Evolutionary conservation across 1,140 invertebrate genomes (phyloP), one percentile per base, ranked within the genome.

Genomic region (Spodoptera frugiperda): DNA sequence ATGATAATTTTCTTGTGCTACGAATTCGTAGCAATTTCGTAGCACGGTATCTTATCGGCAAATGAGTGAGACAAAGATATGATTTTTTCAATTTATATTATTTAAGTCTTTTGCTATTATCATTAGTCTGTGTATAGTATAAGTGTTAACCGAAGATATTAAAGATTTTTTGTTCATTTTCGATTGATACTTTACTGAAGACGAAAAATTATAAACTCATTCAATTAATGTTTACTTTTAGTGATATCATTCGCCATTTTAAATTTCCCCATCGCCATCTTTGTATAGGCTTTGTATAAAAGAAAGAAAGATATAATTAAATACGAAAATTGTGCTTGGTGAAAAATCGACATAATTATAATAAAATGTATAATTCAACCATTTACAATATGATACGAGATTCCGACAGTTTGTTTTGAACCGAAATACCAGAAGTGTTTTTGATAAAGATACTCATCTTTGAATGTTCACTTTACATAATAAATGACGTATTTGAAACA

Each of bases 11-110:
- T 33, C 65, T 21, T 8, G 46, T 48, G 67, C 67, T 71, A 71
- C 67, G 67, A 17, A 6, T 4, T 51, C 67, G 67, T 71, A 71
- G 67, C 67, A 54, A n/a, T 71, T 55, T 71, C 67, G 67, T 71
- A 71, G 67, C 12, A 14, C n/a, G n/a, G 25, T 39, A 61, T 61
- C n/a, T 61, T 9, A 33, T 61, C 33, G 25, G 25, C 30, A 14
- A 39, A 8, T 15, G 4, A 3, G n/a, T 39, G 39, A 17, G 57
- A 61, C 39, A 39, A 61, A 11, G 15, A 10, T 15, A 1, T 39
- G n/a, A n/a, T 61, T 61, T 14, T 61, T 39, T 30, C 5, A 59
- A 59, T 33, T 39, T 15, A 59, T 59, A n/a, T n/a, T n/a, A n/a
- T 10, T 61, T 39, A 61, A 25, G 21, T 25, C 21, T 25, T 25